Conservation (phyloP, 2,888 invertebrate genomes). For the Cancer borealis region DNA sequence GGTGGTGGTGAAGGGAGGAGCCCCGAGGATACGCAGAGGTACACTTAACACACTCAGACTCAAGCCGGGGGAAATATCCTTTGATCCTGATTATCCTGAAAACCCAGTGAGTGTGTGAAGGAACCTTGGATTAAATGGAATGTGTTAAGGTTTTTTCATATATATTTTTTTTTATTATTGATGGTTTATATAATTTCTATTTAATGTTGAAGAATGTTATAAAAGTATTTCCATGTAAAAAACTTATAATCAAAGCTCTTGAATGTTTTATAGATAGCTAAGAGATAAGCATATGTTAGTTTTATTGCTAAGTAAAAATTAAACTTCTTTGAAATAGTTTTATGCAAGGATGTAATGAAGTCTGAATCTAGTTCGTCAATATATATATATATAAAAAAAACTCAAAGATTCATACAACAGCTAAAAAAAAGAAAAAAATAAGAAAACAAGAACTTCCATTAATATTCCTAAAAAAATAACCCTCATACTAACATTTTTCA, state of each 20-base stretch:
- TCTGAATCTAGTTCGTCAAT: not conserved
- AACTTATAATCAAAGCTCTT: not conserved
- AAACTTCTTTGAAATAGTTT: not conserved
- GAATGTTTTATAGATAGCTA: not conserved
- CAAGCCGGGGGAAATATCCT: constrained; percentile 52
- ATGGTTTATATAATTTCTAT: not conserved
- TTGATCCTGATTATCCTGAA: constrained; percentile 67
- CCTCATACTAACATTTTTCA: not conserved
- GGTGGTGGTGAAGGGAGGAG: constrained; percentile 63
- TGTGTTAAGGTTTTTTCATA: not conserved
- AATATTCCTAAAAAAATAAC: too few species aligned
- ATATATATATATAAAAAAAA: not conserved
- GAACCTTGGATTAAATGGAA: not conserved
- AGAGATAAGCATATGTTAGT: not conserved
- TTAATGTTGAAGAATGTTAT: not conserved
- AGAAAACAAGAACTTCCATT: not conserved
- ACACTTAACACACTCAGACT: constrained; percentile 59
- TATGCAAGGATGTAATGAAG: not conserved
- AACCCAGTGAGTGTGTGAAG: constrained; percentile 49
- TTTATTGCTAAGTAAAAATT: not conserved
- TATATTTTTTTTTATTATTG: not conserved
- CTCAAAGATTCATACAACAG: not conserved
- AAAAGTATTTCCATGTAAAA: not conserved
- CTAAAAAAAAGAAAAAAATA: not conserved
- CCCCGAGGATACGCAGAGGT: constrained; percentile 64